Conservation (phyloP, 2,888 invertebrate genomes). For the Nycteola revayana region DNA sequence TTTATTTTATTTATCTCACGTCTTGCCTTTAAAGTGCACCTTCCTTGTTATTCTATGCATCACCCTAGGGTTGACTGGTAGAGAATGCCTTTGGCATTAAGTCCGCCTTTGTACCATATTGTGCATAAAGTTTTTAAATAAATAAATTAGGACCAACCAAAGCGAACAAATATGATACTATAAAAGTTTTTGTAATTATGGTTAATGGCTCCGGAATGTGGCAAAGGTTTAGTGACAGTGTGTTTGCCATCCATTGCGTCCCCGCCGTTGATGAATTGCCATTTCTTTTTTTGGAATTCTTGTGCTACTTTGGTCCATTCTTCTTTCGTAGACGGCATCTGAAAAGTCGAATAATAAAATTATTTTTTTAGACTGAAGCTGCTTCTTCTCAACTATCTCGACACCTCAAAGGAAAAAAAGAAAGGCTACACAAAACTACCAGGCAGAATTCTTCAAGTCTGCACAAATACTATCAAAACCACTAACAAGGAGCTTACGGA, state of each 20-base stretch:
- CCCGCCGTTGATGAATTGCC: slow-evolving; percentile 36
- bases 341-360: slow-evolving; percentile 12
- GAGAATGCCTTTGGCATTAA: too few relatives aligned
- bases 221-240: slow-evolving; percentile 28
- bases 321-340: slow-evolving; percentile 24
- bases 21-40: too few relatives aligned
- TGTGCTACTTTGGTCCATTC: slow-evolving; percentile 26
- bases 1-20: too few relatives aligned
- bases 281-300: slow-evolving; percentile 26
- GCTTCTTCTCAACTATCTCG: neutral
- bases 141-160: slow-evolving; percentile 47
- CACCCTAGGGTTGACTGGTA: too few relatives aligned
- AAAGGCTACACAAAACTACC: slow-evolving; percentile 3
- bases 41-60: too few relatives aligned
- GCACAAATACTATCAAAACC: slow-evolving; percentile 7
- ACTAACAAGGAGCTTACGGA: slow-evolving; percentile 18
- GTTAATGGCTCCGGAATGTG: slow-evolving; percentile 8
- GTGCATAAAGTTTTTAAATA: too few relatives aligned
- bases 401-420: slow-evolving; percentile 5
- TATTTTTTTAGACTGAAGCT: slow-evolving; percentile 4
- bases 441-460: slow-evolving; percentile 6
- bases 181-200: slow-evolving; percentile 39
- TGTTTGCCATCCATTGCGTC: slow-evolving; percentile 13
- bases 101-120: too few relatives aligned
- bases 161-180: slow-evolving; percentile 40